A percentile compares a stretch with the other conserved stretches of the same genome.
Evolutionary conservation across 2,888 invertebrate species (phyloP).

Genomic region (Stegana nigrithorax): DNA sequence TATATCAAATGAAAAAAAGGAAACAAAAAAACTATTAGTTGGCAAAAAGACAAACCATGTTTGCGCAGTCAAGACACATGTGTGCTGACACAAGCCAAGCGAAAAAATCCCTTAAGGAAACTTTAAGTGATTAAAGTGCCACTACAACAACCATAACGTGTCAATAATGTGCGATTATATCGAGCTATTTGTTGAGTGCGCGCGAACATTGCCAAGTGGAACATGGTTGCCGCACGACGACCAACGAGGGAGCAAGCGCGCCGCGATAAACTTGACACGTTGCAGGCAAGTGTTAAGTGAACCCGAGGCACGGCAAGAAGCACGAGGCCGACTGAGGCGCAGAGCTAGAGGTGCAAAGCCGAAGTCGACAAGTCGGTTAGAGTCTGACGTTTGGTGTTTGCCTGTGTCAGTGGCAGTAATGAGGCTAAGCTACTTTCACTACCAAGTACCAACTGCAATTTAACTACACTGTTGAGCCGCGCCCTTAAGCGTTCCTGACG

Average conservation of each 20-base stretch:
- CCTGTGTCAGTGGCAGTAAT: too few relatives aligned
- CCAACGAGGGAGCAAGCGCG: background rate
- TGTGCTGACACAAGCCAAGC: background rate
- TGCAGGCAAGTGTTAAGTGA: background rate
- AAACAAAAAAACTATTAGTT: background rate
- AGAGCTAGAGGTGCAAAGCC: too few relatives aligned
- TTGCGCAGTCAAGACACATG: background rate
- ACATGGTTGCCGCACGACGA: conserved; percentile 12
- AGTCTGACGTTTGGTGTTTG: too few relatives aligned
- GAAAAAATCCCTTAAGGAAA: conserved; percentile 5
- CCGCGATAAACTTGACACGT: background rate
- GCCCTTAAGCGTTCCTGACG: too few relatives aligned
- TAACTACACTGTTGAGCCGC: too few relatives aligned
- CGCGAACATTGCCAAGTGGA: conserved; percentile 20
- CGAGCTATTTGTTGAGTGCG: conserved; percentile 30
- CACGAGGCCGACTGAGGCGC: too few relatives aligned
- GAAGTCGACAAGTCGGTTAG: too few relatives aligned
- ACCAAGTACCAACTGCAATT: too few relatives aligned
- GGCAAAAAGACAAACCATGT: background rate
- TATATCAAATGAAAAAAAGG: background rate
- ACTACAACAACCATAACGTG: conserved; percentile 43
- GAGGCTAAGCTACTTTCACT: too few relatives aligned
- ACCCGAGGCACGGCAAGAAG: background rate
- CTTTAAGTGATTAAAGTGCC: conserved; percentile 31
- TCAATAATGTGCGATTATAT: conserved; percentile 51